Evolutionary conservation across 2,888 invertebrate genomes (phyloP).

Genomic region (Therioaphis trifolii): DNA sequence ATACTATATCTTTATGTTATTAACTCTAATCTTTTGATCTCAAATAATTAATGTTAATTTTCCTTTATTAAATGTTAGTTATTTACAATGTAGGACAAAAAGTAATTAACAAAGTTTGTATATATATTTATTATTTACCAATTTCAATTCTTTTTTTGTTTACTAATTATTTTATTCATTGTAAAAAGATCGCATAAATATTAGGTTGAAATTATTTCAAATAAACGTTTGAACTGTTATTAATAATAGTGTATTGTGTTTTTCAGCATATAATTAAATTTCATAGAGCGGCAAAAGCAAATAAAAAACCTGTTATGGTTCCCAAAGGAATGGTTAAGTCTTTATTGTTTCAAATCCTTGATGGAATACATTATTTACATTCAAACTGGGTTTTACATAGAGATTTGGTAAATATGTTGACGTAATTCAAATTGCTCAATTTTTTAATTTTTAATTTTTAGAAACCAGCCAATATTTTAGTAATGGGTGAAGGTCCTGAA

Average conservation of each 20-base stretch:
- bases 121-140: too few species aligned
- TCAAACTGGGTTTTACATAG: constrained; percentile 99
- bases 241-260: constrained; percentile 38
- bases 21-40: too few species aligned
- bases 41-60: too few species aligned
- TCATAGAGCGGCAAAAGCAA: constrained; percentile 96
- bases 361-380: constrained; percentile 98
- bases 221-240: constrained; percentile 37
- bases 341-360: constrained; percentile 94
- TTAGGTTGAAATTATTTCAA: constrained; percentile 42
- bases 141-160: not conserved
- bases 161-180: not conserved
- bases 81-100: too few species aligned
- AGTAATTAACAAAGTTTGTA: too few species aligned
- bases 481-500: constrained; percentile 99
- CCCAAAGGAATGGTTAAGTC: constrained; percentile 98
- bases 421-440: constrained; percentile 14
- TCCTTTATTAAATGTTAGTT: too few species aligned
- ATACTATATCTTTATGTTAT: too few species aligned
- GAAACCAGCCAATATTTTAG: constrained; percentile 98
- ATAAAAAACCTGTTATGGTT: constrained; percentile 96
- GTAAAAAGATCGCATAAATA: not conserved
- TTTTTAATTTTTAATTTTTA: constrained; percentile 68
- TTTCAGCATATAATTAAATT: constrained; percentile 96
- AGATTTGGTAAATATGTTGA: constrained; percentile 79